These are phyloP conservation scores for Eudemis profundana DNA, from an alignment of 2,888 invertebrate genomes.

Conservation along the genomic window DNA sequence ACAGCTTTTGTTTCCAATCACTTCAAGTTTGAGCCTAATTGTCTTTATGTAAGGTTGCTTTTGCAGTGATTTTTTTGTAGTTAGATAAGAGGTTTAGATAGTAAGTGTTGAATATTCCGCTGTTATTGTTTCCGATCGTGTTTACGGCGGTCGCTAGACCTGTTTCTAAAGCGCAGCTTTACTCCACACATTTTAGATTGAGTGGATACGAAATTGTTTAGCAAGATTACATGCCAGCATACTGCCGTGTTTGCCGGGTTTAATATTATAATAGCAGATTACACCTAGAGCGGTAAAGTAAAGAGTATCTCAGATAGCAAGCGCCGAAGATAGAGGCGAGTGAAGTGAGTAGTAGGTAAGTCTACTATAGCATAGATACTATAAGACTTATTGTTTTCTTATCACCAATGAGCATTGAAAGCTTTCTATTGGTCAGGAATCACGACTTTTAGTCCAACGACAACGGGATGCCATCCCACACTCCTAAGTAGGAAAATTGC, in stretches of 20 bases:
- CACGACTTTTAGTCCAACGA: too few species aligned
- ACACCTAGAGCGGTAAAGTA: neutral
- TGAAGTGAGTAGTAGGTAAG: too few species aligned
- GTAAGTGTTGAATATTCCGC: conserved; percentile 3
- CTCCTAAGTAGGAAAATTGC: too few species aligned
- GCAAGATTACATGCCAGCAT: conserved; percentile 30
- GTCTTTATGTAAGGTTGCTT: neutral
- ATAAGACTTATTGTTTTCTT: too few species aligned
- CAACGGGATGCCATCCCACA: too few species aligned
- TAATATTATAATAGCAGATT: conserved; percentile 12
- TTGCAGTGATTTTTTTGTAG: neutral
- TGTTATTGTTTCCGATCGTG: conserved; percentile 53
- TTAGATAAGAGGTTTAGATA: neutral
- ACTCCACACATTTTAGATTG: conserved; percentile 32
- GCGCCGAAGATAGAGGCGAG: too few species aligned
- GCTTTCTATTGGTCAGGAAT: too few species aligned
- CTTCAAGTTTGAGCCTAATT: neutral
- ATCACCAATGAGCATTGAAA: too few species aligned
- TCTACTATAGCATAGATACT: too few species aligned
- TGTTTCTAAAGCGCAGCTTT: conserved; percentile 29
- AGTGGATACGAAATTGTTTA: conserved; percentile 38
- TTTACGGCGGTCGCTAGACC: conserved; percentile 50
- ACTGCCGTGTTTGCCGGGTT: conserved; percentile 25
- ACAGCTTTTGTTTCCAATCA: neutral
- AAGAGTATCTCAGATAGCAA: neutral